A percentile compares a stretch with the other conserved stretches of the same genome.
Conservation (phyloP, 2,113 vertebrate genomes). For the Meles meles region DNA sequence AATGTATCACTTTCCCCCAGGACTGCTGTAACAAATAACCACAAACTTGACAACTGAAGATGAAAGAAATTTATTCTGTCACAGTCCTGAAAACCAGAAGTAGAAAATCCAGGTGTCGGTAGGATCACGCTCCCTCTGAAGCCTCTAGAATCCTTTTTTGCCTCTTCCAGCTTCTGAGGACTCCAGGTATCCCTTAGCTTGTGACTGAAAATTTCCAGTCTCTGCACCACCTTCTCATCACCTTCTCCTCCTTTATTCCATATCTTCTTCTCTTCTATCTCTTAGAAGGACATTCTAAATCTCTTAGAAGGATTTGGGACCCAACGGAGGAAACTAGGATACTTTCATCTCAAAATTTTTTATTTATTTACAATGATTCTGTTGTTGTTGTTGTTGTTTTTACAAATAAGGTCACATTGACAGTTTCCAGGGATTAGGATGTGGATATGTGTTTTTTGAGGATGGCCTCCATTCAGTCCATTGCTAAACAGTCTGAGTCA, state of each 20-base stretch:
- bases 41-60: not conserved
- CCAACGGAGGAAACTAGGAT: not conserved
- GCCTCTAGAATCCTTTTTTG: not conserved
- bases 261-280: not conserved
- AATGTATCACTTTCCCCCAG: not conserved
- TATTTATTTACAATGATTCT: not conserved
- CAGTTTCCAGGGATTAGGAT: not conserved
- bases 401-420: not conserved
- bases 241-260: not conserved
- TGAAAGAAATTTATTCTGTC: not conserved
- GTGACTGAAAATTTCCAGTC: not conserved
- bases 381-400: not conserved
- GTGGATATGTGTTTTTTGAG: not conserved
- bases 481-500: not conserved
- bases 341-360: not conserved
- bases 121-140: not conserved
- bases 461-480: not conserved
- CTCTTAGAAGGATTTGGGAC: not conserved
- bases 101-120: not conserved
- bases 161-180: not conserved
- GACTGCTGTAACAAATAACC: not conserved
- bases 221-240: not conserved
- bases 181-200: not conserved
- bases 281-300: not conserved
- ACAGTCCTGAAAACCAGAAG: not conserved